Evolutionary conservation across 2,888 invertebrate genomes (phyloP), one percentile per base, ranked within the genome.

Genomic region (Piscicola geometra): DNA sequence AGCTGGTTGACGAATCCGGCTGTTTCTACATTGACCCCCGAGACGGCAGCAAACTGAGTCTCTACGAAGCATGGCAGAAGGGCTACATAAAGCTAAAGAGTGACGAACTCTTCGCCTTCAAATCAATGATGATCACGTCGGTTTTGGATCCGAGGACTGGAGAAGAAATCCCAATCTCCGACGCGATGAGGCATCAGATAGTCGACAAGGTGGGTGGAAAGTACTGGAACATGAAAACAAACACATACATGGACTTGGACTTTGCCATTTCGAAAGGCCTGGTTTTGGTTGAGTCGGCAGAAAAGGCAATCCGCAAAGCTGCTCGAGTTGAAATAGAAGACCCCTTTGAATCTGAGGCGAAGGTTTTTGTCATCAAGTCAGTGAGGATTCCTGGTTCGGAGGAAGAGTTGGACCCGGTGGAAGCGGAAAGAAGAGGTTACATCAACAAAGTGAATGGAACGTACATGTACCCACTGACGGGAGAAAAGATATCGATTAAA

Each of bases 151-250:
- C 89, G 0, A 89, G 90, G 81, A 92, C 92, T 0, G 91, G 91
- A 69, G 89, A 89, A 77, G 90, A 90, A 82, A 89, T 93, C 69
- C 81, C 91, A 60, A 82, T 84, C 75, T 71, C 79, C 3, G 94
- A 96, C 88, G 94, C 94, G 36, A 94, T 97, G 81, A 92, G 93
- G 83, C 90, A 91, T 82, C 94, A 95, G 84, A 89, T 96, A 71
- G 91, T 90, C 84, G 94, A 95, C 83, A 93, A 94, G 15, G 93
- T 79, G 30, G 81, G 81, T 74, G 83, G 84, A 5, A 76, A 82
- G 5, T 85, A 84, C 76, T 80, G 82, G 35, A 92, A 96, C 87
- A 93, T 94, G 52, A 89, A 89, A 82, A 85, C 91, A 32, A 93
- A 93, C 0, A 90, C 91, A 79, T 90, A 90, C 82, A 87, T 94